Evolutionary conservation across 2,888 invertebrate species (phyloP), one percentile per base, ranked within the genome.

Genomic region (Sipha maydis): DNA sequence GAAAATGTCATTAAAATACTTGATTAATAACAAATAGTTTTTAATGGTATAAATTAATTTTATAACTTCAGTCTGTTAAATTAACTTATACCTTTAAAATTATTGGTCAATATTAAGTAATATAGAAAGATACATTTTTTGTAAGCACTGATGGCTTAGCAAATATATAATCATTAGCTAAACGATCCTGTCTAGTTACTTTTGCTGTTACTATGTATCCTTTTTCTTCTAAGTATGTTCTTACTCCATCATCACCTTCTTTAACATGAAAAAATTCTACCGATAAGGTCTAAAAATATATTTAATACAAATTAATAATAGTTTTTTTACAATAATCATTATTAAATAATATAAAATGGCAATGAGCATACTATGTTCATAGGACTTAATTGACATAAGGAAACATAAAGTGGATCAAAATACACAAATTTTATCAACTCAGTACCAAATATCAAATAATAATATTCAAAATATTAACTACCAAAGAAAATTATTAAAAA

Each of bases 141-240:
- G 79, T 67, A 31, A 88, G 17, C 0, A 75, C 75, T n/a, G 88
- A 88, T 48, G 88, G 91, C 89, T 93, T 93, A 25, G 92, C 91
- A 90, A 93, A 93, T 90, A 93, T 93, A 89, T 92, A 92, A 90
- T 93, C 93, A 90, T 93, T 93, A 3, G 93, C 93, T n/a, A 93
- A 91, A 91, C 92, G 92, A 77, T 92, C 91, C 0, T 91, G 90
- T 90, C 92, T 92, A 17, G 92, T 92, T 7, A 93, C 92, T 89
- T 92, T 92, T 78, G 91, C 91, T 75, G 92, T 90, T 4, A 92
- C 92, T 56, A 91, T 91, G 90, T 93, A 93, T 5, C 93, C 93
- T 38, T 91, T 91, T 8, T 90, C 90, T 34, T 91, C 91, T 92
- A 93, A 93, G 89, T 91, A 92, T 19, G 91, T 90, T 28, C 91